Base-by-base conservation (phyloP, 2,113 vertebrate species). In the Phoxinus phoxinus region DNA sequence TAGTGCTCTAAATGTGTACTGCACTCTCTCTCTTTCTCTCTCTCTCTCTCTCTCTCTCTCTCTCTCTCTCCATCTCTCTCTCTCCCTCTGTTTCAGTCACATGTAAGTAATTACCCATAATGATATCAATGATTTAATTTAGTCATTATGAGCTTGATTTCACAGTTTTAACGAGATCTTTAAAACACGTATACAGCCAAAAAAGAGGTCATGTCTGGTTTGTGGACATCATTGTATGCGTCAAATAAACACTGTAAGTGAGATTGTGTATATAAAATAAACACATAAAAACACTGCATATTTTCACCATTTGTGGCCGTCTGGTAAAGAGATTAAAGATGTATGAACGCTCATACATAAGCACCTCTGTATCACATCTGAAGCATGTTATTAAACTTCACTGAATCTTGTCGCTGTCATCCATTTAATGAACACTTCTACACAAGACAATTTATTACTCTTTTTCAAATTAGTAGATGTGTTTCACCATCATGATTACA, bases 201-300 rank as follows among this genome's bases (percentile, higher is more conserved):
- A 75, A 74, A 74, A 48, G 74, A 32, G 27, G 74, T 53, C 25
- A 76, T 76, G 25, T 76, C 48, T 56, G 46, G 48, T 53, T 76
- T 76, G 48, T 23, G 25, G 44, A 75, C 72, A 48, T 32, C 25
- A 11, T 76, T 53, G 8, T 56, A 32, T 35, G 48, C 10, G 2
- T 25, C 37, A 76, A 76, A 76, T 76, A 76, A 53, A 76, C 48
- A 30, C 44, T 74, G 72, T 12, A 74, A 48, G 44, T 25, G 6
- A 74, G 44, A 48, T 48, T 56, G 37, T 44, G 12, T 25, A 11
- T 53, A 19, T 21, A 21, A 25, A 53, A 51, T 17, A 51, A n/a
- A 35, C 48, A 32, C 27, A 77, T 9, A 53, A 41, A 76, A 23
- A 53, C 46, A 77, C 41, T 32, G n/a, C 71, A 44, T 35, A 73